Percentiles rank a stretch among this genome's conserved stretches.
Conservation (phyloP, 2,113 vertebrate genomes). For the Trachemys scripta region DNA sequence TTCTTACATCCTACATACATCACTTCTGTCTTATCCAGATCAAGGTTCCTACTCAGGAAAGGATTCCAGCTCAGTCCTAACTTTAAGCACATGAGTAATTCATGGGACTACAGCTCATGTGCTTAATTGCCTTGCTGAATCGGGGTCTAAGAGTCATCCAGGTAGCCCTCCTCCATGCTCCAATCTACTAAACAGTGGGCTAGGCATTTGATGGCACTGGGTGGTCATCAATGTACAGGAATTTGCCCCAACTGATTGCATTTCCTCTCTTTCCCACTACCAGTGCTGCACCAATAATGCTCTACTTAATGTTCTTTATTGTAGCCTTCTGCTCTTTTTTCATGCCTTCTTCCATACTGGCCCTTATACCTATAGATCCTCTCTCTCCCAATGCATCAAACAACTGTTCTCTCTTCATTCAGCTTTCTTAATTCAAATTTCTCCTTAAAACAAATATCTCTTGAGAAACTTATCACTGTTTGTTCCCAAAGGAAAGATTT, state of each 20-base stretch:
- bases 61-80: neutral
- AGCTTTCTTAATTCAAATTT: constrained; percentile 6
- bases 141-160: neutral
- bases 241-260: neutral
- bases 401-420: neutral
- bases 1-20: neutral
- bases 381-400: neutral
- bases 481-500: neutral
- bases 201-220: neutral
- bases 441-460: neutral
- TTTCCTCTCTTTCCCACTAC: neutral
- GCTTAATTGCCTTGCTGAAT: neutral
- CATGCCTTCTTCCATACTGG: neutral
- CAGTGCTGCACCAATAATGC: neutral
- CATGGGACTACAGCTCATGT: neutral
- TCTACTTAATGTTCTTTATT: neutral
- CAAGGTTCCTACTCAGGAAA: neutral
- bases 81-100: neutral
- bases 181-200: neutral
- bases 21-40: neutral
- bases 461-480: neutral
- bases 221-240: neutral
- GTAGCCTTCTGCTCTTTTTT: neutral
- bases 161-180: neutral
- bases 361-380: neutral